Base-by-base conservation (phyloP, 2,888 invertebrate genomes). In the Gandaritis pyraliata region DNA sequence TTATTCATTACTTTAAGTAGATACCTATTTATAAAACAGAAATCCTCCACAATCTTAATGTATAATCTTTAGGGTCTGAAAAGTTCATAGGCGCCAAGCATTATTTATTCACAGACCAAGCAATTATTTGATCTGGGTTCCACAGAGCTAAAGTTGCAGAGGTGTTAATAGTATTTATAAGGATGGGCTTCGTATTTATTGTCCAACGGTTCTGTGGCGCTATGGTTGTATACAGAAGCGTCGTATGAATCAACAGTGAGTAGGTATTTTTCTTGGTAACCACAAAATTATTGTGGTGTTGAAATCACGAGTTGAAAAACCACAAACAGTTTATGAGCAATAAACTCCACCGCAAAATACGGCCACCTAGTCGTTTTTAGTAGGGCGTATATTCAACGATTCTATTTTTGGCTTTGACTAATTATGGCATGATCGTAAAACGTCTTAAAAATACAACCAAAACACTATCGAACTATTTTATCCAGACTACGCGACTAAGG, bases 111-210 rank as follows among this genome's bases (percentile, higher is more conserved):
- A 62, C 66, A 66, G 61, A 51, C 61, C 53, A 68, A 72, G 68
- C 66, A 71, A 74, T 74, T 69, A 76, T 74, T 75, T 74, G 64
- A 68, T 62, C 65, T 66, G 43, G 59, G 63, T 62, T 56, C 58
- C 60, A 57, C 58, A 64, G 61, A 55, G 60, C 47, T 61, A 66
- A 65, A 54, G 60, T 68, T 64, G 62, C 61, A 55, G 51, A 76
- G 72, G 74, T 77, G 80, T 71, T 79, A 77, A 77, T 74, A 73
- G 60, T 72, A 72, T 76, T 72, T 74, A 75, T 74, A 72, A 69
- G 59, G 53, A 65, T 63, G 46, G 62, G 69, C 66, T 61, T 64
- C 72, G 64, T 72, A 52, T 58, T 47, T 64, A 36, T 29, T 52
- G 56, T 56, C 53, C 30, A 50, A 62, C 57, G 16, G 16, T 23